These are phyloP conservation scores for Platycheirus rosarum DNA, from an alignment of 2,888 invertebrate genomes.

Conservation along the genomic window DNA sequence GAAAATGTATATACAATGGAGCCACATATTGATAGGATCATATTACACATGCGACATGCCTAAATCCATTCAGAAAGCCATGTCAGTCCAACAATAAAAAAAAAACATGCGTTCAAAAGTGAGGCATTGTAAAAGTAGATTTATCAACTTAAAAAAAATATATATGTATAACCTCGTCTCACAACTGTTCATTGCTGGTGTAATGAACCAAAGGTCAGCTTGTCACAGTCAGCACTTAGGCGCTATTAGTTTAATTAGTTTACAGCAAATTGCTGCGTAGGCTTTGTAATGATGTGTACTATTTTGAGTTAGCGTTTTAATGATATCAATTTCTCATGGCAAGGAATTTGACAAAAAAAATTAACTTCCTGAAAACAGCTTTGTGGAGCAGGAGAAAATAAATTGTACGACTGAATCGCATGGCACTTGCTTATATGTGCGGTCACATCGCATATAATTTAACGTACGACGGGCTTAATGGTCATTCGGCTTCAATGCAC, in stretches of 20 bases:
- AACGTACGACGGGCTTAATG: too few species aligned
- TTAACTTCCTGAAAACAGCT: constrained; percentile 13
- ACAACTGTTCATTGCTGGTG: constrained; percentile 11
- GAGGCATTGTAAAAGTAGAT: constrained; percentile 7
- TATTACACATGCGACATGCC: constrained; percentile 10
- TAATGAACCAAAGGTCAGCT: constrained; percentile 49
- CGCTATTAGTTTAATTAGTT: constrained; percentile 49
- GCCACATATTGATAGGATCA: background rate
- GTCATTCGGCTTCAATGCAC: too few species aligned
- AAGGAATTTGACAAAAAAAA: constrained; percentile 14
- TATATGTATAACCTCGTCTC: constrained; percentile 3
- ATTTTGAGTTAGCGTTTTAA: background rate
- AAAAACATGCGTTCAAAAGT: constrained; percentile 6
- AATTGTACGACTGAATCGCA: too few species aligned
- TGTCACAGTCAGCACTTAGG: constrained; percentile 26
- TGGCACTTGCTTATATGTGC: too few species aligned
- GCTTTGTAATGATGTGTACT: background rate
- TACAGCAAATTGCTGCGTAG: constrained; percentile 23
- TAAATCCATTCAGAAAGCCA: background rate
- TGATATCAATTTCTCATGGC: constrained; percentile 20
- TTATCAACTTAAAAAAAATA: constrained; percentile 19
- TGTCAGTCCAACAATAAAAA: constrained; percentile 9
- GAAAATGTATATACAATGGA: too few species aligned
- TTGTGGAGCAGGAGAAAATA: too few species aligned
- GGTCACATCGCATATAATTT: too few species aligned